These are phyloP conservation scores for Melitaea cinxia DNA, from an alignment of 1,140 invertebrate genomes.

Conservation along the genomic window DNA sequence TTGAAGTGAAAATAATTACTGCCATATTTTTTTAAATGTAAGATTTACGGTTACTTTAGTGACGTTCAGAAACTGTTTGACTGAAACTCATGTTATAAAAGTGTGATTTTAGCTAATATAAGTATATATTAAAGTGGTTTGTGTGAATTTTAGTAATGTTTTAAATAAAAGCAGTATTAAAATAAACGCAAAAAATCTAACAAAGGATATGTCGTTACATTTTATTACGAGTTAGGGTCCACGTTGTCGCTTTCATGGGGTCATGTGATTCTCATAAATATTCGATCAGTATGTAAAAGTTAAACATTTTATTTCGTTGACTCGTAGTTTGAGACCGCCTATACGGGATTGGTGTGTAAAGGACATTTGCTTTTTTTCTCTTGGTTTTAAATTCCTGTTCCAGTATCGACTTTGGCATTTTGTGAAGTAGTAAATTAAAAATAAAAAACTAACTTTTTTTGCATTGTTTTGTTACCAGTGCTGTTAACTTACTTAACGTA, in stretches of 20 bases:
- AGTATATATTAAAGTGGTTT: background rate
- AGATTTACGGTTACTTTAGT: background rate
- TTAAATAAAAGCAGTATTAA: background rate
- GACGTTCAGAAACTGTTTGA: background rate
- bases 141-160: background rate
- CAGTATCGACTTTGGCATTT: too few relatives aligned
- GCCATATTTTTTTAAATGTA: background rate
- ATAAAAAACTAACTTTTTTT: too few relatives aligned
- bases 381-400: too few relatives aligned
- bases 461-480: too few relatives aligned
- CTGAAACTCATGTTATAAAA: background rate
- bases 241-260: conserved; percentile 34
- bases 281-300: conserved; percentile 29
- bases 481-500: too few relatives aligned
- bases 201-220: conserved; percentile 26
- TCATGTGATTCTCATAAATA: conserved; percentile 37
- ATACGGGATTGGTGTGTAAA: background rate
- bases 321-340: background rate
- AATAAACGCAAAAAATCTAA: conserved; percentile 12
- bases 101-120: background rate
- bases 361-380: background rate
- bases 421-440: too few relatives aligned
- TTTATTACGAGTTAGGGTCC: conserved; percentile 29
- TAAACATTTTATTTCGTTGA: conserved; percentile 24
- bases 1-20: background rate